Conservation (phyloP, 2,113 vertebrate genomes). For the Oenanthe melanoleuca region DNA sequence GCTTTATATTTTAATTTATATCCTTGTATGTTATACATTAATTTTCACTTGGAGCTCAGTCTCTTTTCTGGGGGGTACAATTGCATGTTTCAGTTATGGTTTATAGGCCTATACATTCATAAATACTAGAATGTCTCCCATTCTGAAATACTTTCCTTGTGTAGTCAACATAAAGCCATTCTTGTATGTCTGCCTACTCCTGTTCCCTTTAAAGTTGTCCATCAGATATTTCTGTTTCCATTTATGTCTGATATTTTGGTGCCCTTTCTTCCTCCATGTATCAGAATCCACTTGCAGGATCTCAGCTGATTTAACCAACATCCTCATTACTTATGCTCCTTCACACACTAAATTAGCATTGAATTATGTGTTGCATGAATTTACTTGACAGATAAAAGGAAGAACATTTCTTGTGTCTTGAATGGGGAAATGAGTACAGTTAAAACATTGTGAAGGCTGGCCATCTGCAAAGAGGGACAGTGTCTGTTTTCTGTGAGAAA, state of each 20-base stretch:
- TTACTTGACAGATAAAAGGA: not conserved
- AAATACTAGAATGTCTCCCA: not conserved
- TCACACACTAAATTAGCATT: not conserved
- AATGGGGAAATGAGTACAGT: not conserved
- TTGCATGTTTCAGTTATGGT: not conserved
- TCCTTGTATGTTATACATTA: not conserved
- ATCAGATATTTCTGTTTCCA: not conserved
- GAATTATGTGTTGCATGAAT: not conserved
- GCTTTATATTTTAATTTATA: not conserved
- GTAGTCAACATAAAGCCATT: not conserved
- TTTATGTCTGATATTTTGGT: not conserved
- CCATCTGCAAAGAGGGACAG: not conserved
- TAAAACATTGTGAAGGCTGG: not conserved
- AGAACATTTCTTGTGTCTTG: not conserved
- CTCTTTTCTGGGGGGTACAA: not conserved
- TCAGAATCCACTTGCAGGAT: not conserved
- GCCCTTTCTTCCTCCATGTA: not conserved
- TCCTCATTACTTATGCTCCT: not conserved
- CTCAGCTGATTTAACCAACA: not conserved
- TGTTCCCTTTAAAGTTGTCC: not conserved
- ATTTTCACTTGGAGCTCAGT: not conserved
- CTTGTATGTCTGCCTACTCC: not conserved
- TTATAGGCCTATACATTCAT: not conserved
- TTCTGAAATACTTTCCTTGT: not conserved
- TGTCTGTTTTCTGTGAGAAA: not conserved